phyloP scores from a whole-genome alignment of 2,888 invertebrate species.

The Pinctada fucata region DNA sequence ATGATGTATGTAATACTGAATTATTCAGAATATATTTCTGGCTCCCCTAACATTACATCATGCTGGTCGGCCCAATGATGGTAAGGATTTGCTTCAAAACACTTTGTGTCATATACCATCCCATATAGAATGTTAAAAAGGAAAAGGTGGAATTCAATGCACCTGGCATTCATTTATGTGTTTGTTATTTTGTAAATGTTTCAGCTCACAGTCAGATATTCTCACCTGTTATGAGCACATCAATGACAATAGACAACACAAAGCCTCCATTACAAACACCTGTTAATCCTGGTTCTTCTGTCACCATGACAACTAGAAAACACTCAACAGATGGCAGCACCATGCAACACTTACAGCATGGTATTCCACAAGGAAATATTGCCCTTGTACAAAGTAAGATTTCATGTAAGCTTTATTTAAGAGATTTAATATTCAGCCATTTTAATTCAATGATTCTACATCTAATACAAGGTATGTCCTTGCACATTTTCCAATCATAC shows the following conservation, averaged over 20 bases:
- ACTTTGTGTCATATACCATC: too few species aligned
- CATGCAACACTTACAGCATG: constrained; percentile 35
- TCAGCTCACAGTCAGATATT: constrained; percentile 22
- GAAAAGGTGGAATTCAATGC: too few species aligned
- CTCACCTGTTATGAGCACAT: constrained; percentile 30
- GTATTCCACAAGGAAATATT: constrained; percentile 48
- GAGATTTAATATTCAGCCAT: not conserved
- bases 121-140: too few species aligned
- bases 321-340: constrained; percentile 24
- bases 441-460: not conserved
- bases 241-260: constrained; percentile 15
- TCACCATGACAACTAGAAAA: constrained; percentile 46
- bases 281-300: constrained; percentile 49
- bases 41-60: too few species aligned
- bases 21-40: too few species aligned
- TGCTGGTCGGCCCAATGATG: too few species aligned
- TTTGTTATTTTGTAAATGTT: too few species aligned
- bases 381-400: constrained; percentile 53
- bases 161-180: too few species aligned
- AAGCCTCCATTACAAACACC: constrained; percentile 38
- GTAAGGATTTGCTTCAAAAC: too few species aligned
- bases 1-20: too few species aligned
- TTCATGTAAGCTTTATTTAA: not conserved
- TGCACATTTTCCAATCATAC: too few species aligned
- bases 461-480: too few species aligned